A percentile compares a stretch with the other conserved stretches of the same genome.
Conservation (phyloP, 2,113 vertebrate genomes). For the Dasyornis broadbenti region DNA sequence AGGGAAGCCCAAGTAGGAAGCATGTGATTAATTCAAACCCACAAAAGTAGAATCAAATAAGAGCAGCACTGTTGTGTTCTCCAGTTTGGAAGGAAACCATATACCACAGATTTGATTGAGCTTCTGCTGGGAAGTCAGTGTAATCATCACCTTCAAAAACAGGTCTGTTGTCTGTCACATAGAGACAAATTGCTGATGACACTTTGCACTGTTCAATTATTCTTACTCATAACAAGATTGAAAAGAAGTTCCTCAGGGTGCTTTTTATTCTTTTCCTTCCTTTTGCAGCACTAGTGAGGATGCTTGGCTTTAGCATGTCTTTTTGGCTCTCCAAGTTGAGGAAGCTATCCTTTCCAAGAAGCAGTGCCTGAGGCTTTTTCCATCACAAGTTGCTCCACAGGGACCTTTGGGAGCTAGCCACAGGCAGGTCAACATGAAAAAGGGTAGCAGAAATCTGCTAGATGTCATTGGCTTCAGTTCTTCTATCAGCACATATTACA, state of each 20-base stretch:
- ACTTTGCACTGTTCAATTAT: not conserved
- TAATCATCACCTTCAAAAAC: slow-evolving; percentile 4
- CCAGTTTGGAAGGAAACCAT: not conserved
- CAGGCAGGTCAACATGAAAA: not conserved
- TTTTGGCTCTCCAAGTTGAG: not conserved
- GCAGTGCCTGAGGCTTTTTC: not conserved
- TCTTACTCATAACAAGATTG: not conserved
- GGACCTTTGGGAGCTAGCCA: not conserved
- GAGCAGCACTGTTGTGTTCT: not conserved
- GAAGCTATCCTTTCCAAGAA: not conserved
- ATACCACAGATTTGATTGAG: not conserved
- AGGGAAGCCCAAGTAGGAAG: not conserved
- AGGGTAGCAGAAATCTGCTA: not conserved
- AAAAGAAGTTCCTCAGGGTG: not conserved
- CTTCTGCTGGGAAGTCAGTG: not conserved
- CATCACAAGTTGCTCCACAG: not conserved
- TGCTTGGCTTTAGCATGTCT: not conserved
- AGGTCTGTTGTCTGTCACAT: not conserved
- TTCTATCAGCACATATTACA: not conserved
- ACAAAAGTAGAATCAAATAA: not conserved
- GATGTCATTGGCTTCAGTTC: not conserved
- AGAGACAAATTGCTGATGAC: not conserved
- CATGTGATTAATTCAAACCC: not conserved
- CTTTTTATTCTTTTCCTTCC: not conserved
- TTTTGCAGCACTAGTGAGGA: not conserved